phyloP scores from a whole-genome alignment of 30 jellyfish, hydroid and myxozoan species.

The Pelagia noctiluca region DNA sequence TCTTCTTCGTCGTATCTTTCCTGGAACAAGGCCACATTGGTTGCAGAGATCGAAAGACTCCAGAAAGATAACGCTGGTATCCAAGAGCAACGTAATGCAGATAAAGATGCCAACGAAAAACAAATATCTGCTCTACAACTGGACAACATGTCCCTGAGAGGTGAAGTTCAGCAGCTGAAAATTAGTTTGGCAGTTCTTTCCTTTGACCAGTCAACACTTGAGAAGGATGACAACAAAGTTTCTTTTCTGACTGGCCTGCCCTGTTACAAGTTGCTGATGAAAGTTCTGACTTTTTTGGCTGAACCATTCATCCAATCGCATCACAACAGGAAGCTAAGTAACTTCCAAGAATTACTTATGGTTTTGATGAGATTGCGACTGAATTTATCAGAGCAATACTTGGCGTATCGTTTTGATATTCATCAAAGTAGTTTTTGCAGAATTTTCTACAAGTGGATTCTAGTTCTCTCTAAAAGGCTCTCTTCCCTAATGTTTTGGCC shows the following conservation, averaged over 20 bases:
- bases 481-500: slow-evolving; percentile 52
- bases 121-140: background rate
- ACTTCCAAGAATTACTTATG: slow-evolving; percentile 52
- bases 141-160: background rate
- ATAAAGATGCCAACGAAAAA: background rate
- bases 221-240: background rate
- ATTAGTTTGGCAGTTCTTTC: background rate
- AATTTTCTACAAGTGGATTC: slow-evolving; percentile 60
- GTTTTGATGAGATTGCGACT: slow-evolving; percentile 43
- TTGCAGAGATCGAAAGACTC: background rate
- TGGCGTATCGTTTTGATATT: slow-evolving; percentile 43
- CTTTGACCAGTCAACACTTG: background rate
- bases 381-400: slow-evolving; percentile 27
- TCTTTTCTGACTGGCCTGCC: background rate
- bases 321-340: background rate
- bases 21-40: background rate
- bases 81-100: background rate
- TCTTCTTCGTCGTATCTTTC: background rate
- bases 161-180: background rate
- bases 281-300: background rate
- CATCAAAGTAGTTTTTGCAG: background rate
- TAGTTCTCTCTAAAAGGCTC: slow-evolving; percentile 18
- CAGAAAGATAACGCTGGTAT: background rate
- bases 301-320: background rate
- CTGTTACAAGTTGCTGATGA: background rate